Percentiles rank a stretch among this genome's conserved stretches.
phyloP scores from a whole-genome alignment of 2,888 invertebrate species.

The Galeopsomyia nigrocyanea region DNA sequence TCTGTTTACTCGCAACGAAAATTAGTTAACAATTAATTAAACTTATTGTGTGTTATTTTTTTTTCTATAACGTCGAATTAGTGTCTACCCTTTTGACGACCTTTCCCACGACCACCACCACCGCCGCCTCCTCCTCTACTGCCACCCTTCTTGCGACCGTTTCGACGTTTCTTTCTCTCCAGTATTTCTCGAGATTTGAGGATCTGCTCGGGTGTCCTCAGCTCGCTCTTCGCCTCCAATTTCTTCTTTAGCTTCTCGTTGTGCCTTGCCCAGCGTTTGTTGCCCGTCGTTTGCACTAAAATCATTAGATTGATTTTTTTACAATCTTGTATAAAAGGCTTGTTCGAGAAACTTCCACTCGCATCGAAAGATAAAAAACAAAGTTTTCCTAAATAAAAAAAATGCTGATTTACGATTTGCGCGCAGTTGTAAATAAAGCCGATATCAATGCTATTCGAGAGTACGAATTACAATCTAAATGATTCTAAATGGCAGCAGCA shows the following conservation, averaged over 20 bases:
- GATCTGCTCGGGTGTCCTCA: slow-evolving; percentile 80
- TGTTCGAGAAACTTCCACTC: too few species aligned
- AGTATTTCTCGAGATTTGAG: slow-evolving; percentile 77
- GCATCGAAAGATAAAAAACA: too few species aligned
- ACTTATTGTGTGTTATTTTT: background rate
- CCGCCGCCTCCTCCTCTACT: slow-evolving; percentile 47
- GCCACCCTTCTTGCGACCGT: slow-evolving; percentile 66
- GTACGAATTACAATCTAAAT: too few species aligned
- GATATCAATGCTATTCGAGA: too few species aligned
- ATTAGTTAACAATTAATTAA: slow-evolving; percentile 25
- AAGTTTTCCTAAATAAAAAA: too few species aligned
- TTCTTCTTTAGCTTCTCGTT: slow-evolving; percentile 80
- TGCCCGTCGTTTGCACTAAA: slow-evolving; percentile 68
- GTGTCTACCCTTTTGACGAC: slow-evolving; percentile 30
- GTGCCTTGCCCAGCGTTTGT: slow-evolving; percentile 84
- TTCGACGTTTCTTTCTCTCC: slow-evolving; percentile 71
- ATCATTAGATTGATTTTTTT: slow-evolving; percentile 10
- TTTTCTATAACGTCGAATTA: slow-evolving; percentile 28
- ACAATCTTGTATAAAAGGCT: too few species aligned
- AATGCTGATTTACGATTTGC: too few species aligned
- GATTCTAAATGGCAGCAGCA: too few species aligned
- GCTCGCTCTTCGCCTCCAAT: slow-evolving; percentile 56
- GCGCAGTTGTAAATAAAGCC: too few species aligned
- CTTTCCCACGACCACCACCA: slow-evolving; percentile 65
- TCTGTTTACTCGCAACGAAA: slow-evolving; percentile 8